Conservation (phyloP, 2,888 invertebrate genomes). For the Glaucopsyche alexis region DNA sequence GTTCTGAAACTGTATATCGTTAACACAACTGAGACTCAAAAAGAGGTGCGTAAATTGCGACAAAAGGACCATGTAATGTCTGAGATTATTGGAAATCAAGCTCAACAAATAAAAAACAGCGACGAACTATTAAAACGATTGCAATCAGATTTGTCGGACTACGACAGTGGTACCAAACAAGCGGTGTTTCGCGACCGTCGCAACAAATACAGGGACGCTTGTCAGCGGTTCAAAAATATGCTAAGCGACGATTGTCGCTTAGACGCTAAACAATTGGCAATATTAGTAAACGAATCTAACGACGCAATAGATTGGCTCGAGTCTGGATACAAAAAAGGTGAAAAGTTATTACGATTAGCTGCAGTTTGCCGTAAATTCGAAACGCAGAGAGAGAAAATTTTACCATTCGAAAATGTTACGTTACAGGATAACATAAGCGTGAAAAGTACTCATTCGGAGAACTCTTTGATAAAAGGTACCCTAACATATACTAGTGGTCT, state of each 20-base stretch:
- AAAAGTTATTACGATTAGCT: slow-evolving; percentile 72
- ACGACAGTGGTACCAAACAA: slow-evolving; percentile 71
- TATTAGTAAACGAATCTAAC: slow-evolving; percentile 62
- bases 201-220: slow-evolving; percentile 62
- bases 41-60: slow-evolving; percentile 62
- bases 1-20: slow-evolving; percentile 61
- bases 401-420: slow-evolving; percentile 57
- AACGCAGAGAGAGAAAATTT: slow-evolving; percentile 74
- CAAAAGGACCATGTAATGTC: slow-evolving; percentile 69
- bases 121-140: slow-evolving; percentile 60
- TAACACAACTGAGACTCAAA: slow-evolving; percentile 67
- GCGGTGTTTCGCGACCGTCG: slow-evolving; percentile 68
- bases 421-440: slow-evolving; percentile 52
- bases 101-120: slow-evolving; percentile 65
- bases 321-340: slow-evolving; percentile 65
- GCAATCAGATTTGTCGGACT: slow-evolving; percentile 60
- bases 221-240: slow-evolving; percentile 53
- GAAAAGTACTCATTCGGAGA: slow-evolving; percentile 53
- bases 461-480: slow-evolving; percentile 58
- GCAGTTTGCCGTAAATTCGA: slow-evolving; percentile 79
- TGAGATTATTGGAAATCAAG: slow-evolving; percentile 68
- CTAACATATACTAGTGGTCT: slow-evolving; percentile 59
- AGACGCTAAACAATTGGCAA: slow-evolving; percentile 55
- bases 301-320: slow-evolving; percentile 64
- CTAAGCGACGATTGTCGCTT: slow-evolving; percentile 52